A percentile compares a stretch with the other conserved stretches of the same genome.
Evolutionary conservation across 2,113 vertebrate genomes (phyloP).

Genomic region (Menidia beryllina): DNA sequence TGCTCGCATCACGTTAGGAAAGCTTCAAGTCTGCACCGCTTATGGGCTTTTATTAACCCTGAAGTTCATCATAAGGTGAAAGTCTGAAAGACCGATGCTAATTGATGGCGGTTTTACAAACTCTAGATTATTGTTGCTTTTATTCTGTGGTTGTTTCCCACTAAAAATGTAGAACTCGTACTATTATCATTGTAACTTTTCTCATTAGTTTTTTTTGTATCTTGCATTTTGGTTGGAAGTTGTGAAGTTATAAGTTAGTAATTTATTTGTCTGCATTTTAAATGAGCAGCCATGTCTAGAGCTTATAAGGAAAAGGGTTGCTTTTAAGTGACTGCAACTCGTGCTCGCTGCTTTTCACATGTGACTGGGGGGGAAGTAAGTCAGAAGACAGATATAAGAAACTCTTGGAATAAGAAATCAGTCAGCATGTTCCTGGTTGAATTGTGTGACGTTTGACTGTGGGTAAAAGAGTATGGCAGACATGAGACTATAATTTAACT

Average conservation of each 20-base stretch:
- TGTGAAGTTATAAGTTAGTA: no score
- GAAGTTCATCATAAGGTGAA: neutral
- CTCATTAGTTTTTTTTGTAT: no score
- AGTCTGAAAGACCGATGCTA: neutral
- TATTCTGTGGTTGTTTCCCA: neutral
- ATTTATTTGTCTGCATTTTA: neutral
- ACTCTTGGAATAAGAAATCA: slow-evolving; percentile 10
- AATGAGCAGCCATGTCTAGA: neutral
- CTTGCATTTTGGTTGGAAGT: no score
- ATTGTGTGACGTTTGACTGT: slow-evolving; percentile 14
- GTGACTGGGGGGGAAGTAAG: slow-evolving; percentile 62
- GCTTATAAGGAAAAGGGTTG: slow-evolving; percentile 6
- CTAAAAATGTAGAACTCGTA: no score
- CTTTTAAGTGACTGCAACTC: neutral
- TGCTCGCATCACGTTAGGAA: neutral
- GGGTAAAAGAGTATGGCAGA: neutral
- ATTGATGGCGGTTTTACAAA: slow-evolving; percentile 2
- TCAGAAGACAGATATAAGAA: slow-evolving; percentile 14
- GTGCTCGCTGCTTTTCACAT: slow-evolving; percentile 16
- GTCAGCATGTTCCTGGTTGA: slow-evolving; percentile 46
- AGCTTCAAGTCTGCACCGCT: neutral
- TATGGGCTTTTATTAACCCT: neutral
- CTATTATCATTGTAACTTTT: no score
- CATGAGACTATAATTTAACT: slow-evolving; percentile 23
- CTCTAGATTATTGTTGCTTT: neutral